phyloP scores from a whole-genome alignment of 1,140 invertebrate species.

The Neuroterus valhalla region DNA sequence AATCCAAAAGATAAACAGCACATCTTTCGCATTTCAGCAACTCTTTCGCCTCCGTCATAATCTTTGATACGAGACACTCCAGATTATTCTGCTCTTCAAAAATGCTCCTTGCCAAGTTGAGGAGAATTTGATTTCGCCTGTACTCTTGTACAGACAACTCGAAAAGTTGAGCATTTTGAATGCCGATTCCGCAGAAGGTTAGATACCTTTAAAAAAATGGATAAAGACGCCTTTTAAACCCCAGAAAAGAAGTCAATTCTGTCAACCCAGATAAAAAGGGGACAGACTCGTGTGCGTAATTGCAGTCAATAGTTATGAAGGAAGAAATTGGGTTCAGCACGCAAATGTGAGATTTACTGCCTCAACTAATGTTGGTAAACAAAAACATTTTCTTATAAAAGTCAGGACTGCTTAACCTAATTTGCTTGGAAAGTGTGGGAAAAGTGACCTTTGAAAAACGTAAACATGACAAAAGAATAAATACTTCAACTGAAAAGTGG shows the following conservation, averaged over 20 bases:
- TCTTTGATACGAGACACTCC: constrained; percentile 94
- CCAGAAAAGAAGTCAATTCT: background rate
- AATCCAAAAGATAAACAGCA: constrained; percentile 91
- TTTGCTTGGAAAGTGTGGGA: no score
- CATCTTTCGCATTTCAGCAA: constrained; percentile 94
- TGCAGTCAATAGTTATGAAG: background rate
- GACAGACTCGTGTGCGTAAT: background rate
- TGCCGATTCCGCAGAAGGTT: constrained; percentile 97
- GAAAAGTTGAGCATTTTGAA: constrained; percentile 97
- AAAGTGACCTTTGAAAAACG: no score
- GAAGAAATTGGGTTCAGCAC: background rate
- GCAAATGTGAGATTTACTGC: background rate
- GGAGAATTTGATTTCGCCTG: constrained; percentile 88
- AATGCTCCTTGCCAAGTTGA: constrained; percentile 71
- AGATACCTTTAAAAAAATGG: constrained; percentile 83
- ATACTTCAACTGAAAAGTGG: no score
- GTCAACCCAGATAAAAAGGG: constrained; percentile 11
- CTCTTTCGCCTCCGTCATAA: constrained; percentile 96
- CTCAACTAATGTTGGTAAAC: background rate
- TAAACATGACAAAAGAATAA: no score
- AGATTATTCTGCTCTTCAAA: constrained; percentile 87
- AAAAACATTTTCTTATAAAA: no score
- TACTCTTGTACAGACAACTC: constrained; percentile 96
- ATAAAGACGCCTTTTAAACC: constrained; percentile 25
- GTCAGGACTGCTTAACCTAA: no score